Base-by-base conservation (phyloP, 2,113 vertebrate species). In the Cyprinodon tularosa region DNA sequence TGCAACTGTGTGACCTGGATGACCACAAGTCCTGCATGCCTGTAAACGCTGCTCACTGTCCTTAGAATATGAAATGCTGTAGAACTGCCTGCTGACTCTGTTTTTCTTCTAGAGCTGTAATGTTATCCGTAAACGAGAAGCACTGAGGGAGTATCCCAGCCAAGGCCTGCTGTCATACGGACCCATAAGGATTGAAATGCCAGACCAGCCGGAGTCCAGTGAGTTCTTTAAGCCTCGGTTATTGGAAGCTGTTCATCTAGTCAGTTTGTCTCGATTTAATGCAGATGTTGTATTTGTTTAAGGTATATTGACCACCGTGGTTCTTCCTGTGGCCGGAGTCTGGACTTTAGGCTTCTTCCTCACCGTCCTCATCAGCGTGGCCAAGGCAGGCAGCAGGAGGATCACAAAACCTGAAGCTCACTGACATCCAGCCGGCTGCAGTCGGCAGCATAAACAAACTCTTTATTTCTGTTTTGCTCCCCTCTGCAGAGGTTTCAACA, bases 111-210 rank as follows among this genome's bases (percentile, higher is more conserved):
- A 95, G 94, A 92, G 78, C 74, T 95, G 94, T 66, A 93, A 90
- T 37, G 82, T 82, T 0, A 86, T 93, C 48, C 83, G 76, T 14
- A 94, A 94, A 81, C 83, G 94, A 42, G 93, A 89, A 42, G 92
- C 90, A 0, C 38, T 83, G 62, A 71, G 62, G 42, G 78, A 66
- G 0, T 72, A 85, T 39, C 72, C 77, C 0, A 4, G 29, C 42
- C 84, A 88, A 62, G 89, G 89, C 38, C 84, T 94, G 12, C 86
- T 95, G 65, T 93, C 94, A 0, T 95, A 95, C 12, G 91, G 94
- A 48, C 94, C 93, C 3, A 94, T 94, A 76, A 89, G 20, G 78
- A 66, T 92, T 0, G 74, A 91, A 12, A 72, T 79, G 37, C 85
- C 91, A 17, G 79, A 92, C 5, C 72, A 17, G 72, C 53, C 72